Evolutionary conservation across 2,113 vertebrate genomes (phyloP).

Genomic region (Taxidea taxus): DNA sequence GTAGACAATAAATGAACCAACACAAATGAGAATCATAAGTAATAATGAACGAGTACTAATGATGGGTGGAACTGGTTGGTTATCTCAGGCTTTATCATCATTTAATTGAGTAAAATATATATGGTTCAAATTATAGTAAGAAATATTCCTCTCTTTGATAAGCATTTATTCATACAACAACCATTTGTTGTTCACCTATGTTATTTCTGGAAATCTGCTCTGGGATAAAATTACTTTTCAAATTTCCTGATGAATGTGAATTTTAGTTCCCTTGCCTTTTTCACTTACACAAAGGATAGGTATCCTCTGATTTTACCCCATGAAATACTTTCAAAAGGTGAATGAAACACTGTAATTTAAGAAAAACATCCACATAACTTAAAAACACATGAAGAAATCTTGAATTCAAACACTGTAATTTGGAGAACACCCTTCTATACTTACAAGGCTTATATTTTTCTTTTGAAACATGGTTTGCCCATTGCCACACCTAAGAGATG

Average conservation of each 20-base stretch:
- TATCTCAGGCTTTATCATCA: neutral
- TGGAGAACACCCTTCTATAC: neutral
- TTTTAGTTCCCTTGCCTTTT: neutral
- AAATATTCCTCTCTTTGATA: neutral
- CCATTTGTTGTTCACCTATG: neutral
- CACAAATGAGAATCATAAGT: neutral
- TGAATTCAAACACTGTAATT: neutral
- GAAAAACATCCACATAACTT: neutral
- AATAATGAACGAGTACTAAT: neutral
- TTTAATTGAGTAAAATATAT: neutral
- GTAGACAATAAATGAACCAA: neutral
- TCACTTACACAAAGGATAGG: neutral
- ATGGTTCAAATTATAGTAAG: neutral
- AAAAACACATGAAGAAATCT: neutral
- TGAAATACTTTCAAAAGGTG: neutral
- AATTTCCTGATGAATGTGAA: neutral
- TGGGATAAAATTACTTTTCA: neutral
- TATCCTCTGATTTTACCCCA: neutral
- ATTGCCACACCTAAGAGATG: neutral
- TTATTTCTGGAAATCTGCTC: neutral
- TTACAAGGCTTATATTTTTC: neutral
- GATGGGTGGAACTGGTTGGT: neutral
- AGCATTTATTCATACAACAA: neutral
- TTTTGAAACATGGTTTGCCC: neutral
- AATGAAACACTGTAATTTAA: neutral